phyloP scores from a whole-genome alignment of 1,140 invertebrate genomes.

The Araneus ventricosus region DNA sequence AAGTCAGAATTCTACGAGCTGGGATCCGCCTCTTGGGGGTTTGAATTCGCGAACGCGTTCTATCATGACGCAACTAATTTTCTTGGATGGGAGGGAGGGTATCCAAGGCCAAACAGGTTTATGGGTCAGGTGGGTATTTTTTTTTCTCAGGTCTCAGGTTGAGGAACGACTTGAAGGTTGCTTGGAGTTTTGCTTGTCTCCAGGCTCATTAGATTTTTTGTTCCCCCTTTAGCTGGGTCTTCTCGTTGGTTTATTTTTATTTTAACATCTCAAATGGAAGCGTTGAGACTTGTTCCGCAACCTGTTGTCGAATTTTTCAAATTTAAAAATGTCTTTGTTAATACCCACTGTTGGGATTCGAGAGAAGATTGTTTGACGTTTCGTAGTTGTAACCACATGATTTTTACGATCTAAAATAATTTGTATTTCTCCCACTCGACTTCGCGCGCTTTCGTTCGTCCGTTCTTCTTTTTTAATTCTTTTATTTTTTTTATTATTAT shows the following conservation, averaged over 20 bases:
- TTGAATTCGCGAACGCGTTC: conserved; percentile 54
- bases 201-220: conserved; percentile 40
- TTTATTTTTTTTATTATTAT: conserved; percentile 3
- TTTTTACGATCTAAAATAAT: conserved; percentile 13
- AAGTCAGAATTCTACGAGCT: conserved; percentile 47
- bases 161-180: conserved; percentile 68
- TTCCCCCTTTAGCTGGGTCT: conserved; percentile 7
- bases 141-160: conserved; percentile 47
- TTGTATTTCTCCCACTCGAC: neutral
- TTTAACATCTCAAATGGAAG: neutral
- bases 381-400: neutral
- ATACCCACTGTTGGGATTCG: neutral
- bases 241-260: conserved; percentile 18
- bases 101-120: conserved; percentile 73
- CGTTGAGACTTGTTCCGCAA: conserved; percentile 7
- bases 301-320: conserved; percentile 36
- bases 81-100: neutral
- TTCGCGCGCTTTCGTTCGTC: neutral
- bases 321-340: conserved; percentile 39
- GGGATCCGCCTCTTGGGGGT: conserved; percentile 28
- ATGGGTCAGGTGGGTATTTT: conserved; percentile 64
- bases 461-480: neutral
- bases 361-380: neutral
- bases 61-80: conserved; percentile 70
- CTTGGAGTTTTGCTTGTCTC: conserved; percentile 53